These are phyloP conservation scores for Oscheius sp. DNA, from an alignment of 2,888 invertebrate genomes.

Conservation along the genomic window DNA sequence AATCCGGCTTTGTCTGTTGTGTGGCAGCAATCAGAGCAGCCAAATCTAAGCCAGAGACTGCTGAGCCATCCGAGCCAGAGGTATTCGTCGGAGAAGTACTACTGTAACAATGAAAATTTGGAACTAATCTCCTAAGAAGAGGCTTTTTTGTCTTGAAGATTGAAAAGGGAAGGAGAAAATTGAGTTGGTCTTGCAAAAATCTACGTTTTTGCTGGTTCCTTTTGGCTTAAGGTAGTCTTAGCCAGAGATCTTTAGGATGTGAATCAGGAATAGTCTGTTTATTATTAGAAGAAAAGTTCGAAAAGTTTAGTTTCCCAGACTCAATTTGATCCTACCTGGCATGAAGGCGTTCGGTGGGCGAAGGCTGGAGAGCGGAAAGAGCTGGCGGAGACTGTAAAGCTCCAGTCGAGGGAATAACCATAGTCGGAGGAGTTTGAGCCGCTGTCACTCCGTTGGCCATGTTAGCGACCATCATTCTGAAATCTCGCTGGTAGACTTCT, in stretches of 20 bases:
- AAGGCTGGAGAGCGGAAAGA: conserved; percentile 15
- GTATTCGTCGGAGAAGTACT: conserved; percentile 45
- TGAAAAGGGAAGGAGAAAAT: no score
- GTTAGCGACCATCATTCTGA: conserved; percentile 33
- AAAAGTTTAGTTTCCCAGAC: no score
- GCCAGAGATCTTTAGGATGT: no score
- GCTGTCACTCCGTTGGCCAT: conserved; percentile 19
- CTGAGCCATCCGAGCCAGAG: conserved; percentile 40
- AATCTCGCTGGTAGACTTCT: not conserved
- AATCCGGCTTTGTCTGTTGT: conserved; percentile 10
- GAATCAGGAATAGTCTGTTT: no score
- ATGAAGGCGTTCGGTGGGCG: conserved; percentile 14
- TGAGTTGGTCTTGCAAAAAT: no score
- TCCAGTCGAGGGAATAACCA: not conserved
- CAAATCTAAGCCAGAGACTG: conserved; percentile 21
- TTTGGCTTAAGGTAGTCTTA: no score
- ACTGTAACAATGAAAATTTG: not conserved
- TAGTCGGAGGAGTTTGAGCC: conserved; percentile 15
- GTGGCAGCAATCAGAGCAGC: conserved; percentile 11
- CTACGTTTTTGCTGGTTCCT: no score
- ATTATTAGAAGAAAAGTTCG: no score
- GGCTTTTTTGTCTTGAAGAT: no score
- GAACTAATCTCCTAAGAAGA: no score
- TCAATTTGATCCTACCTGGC: conserved; percentile 7
- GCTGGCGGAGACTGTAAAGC: not conserved